Percentiles rank a stretch among this genome's conserved stretches.
Evolutionary conservation across 2,888 invertebrate species (phyloP).

Genomic region (Eristalis arbustorum): DNA sequence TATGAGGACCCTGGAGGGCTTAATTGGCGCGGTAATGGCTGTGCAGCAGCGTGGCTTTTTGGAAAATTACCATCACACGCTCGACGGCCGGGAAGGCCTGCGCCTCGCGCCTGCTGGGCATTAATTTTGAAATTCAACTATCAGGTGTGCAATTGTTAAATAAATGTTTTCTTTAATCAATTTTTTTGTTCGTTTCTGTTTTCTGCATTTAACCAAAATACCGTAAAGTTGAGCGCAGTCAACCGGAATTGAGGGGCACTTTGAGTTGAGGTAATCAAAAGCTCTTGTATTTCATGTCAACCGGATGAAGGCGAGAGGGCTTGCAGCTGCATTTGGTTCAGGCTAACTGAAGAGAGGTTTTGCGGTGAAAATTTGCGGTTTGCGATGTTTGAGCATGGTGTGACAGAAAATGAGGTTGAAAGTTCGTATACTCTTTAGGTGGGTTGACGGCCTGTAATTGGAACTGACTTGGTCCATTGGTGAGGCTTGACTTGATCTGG

Average conservation of each 20-base stretch:
- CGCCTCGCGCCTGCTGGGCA: conserved; percentile 23
- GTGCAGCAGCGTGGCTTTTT: conserved; percentile 23
- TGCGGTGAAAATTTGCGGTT: too few relatives aligned
- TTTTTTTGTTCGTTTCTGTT: not conserved
- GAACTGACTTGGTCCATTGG: too few relatives aligned
- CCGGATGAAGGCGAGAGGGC: too few relatives aligned
- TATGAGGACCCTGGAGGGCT: conserved; percentile 23
- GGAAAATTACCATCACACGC: conserved; percentile 37
- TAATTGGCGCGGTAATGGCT: conserved; percentile 43
- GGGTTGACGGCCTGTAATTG: too few relatives aligned
- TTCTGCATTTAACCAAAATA: not conserved
- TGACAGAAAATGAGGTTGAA: too few relatives aligned
- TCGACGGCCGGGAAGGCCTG: not conserved
- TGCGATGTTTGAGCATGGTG: too few relatives aligned
- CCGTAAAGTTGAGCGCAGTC: conserved; percentile 8
- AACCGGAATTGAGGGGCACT: conserved; percentile 4
- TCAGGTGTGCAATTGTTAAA: conserved; percentile 43
- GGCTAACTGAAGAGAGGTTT: too few relatives aligned
- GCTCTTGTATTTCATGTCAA: too few relatives aligned
- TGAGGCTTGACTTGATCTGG: too few relatives aligned
- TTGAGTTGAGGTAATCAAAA: not conserved
- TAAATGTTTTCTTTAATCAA: not conserved
- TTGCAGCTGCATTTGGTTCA: too few relatives aligned
- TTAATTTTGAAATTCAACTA: conserved; percentile 38
- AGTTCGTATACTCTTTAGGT: too few relatives aligned